Evolutionary conservation across 2,888 invertebrate species (phyloP).

Genomic region (Acleris literana): DNA sequence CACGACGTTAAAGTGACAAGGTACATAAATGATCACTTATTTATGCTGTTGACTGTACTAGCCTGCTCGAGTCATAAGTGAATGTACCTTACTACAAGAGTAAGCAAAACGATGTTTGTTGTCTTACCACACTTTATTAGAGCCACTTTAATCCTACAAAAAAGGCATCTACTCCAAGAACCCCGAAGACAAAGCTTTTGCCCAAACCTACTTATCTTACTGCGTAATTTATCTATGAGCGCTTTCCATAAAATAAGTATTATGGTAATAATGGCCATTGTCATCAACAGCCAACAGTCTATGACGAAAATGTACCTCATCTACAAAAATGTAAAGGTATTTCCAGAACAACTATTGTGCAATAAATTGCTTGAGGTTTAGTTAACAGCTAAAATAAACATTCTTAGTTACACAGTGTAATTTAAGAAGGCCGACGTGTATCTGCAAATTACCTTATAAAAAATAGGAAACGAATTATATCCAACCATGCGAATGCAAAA

Average conservation of each 20-base stretch:
- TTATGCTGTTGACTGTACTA: too few relatives aligned
- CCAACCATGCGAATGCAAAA: constrained; percentile 44
- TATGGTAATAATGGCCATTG: constrained; percentile 11
- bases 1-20: too few relatives aligned
- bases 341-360: neutral
- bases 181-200: neutral
- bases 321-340: constrained; percentile 4
- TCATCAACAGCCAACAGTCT: constrained; percentile 4
- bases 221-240: neutral
- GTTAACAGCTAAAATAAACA: neutral
- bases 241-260: neutral
- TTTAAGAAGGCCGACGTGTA: constrained; percentile 38
- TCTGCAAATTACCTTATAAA: constrained; percentile 37
- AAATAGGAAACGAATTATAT: constrained; percentile 48
- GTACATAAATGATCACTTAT: too few relatives aligned
- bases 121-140: neutral
- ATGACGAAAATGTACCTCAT: constrained; percentile 14
- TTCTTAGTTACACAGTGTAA: constrained; percentile 1
- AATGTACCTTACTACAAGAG: too few relatives aligned
- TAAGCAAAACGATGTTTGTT: too few relatives aligned
- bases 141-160: neutral
- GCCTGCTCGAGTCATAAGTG: too few relatives aligned
- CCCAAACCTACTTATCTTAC: neutral
- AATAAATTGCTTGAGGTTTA: constrained; percentile 4
- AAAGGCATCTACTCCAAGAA: neutral